Conservation (phyloP, 2,113 vertebrate species). For the Trematocara unimaculatum region DNA sequence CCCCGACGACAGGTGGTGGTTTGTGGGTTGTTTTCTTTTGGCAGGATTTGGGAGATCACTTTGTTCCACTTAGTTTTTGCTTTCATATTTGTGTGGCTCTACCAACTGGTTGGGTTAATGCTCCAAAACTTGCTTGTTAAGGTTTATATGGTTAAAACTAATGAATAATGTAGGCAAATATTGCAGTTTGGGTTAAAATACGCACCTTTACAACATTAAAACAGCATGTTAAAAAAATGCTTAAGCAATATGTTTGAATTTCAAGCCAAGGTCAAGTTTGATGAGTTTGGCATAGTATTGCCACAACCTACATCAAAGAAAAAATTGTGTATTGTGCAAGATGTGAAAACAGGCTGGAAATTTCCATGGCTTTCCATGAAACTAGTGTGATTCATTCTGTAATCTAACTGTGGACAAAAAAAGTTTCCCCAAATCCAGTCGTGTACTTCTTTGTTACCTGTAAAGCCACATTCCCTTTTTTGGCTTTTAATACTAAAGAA, state of each 20-base stretch:
- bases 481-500: background rate
- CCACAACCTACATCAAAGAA: background rate
- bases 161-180: background rate
- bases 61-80: background rate
- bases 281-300: accelerated
- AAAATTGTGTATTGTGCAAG: background rate
- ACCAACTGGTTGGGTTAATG: background rate
- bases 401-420: background rate
- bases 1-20: background rate
- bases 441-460: background rate
- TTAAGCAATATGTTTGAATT: background rate
- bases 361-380: accelerated
- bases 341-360: background rate
- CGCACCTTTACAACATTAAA: background rate
- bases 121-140: background rate
- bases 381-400: background rate
- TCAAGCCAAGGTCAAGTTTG: background rate
- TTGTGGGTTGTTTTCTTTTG: background rate
- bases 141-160: background rate
- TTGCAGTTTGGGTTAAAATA: background rate
- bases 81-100: background rate
- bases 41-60: background rate
- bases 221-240: background rate
- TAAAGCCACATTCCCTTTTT: background rate
- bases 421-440: background rate